phyloP scores from a whole-genome alignment of 2,888 invertebrate genomes.

The Chrysina gloriosa region DNA sequence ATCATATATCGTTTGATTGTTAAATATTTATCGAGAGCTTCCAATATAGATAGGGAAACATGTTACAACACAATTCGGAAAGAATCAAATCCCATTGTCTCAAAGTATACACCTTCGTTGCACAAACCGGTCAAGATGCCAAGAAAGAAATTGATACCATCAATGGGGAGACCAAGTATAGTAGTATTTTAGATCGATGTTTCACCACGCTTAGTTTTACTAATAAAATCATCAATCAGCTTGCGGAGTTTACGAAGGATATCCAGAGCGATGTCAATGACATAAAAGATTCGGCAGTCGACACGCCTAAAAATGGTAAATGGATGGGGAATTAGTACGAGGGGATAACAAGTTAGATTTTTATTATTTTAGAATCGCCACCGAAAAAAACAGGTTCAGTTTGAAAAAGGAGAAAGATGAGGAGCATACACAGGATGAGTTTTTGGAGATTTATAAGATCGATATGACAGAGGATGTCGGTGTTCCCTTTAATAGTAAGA shows the following conservation, averaged over 20 bases:
- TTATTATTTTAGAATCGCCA: background rate
- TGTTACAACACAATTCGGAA: background rate
- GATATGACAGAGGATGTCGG: conserved; percentile 20
- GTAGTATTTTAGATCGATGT: background rate
- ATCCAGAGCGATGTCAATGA: background rate
- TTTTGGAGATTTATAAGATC: conserved; percentile 31
- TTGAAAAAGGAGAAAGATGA: conserved; percentile 31
- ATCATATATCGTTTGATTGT: too few relatives aligned
- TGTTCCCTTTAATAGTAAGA: background rate
- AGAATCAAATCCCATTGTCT: conserved; percentile 13
- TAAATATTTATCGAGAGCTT: background rate
- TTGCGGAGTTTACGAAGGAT: background rate
- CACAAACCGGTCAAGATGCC: background rate
- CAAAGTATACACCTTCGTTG: background rate
- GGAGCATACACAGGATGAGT: conserved; percentile 31
- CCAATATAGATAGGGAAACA: background rate
- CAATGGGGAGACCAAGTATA: background rate
- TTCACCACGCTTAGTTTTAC: background rate
- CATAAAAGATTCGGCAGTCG: background rate
- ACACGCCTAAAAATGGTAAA: background rate
- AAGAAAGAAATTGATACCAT: background rate
- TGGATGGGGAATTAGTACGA: too few relatives aligned
- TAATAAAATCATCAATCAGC: background rate
- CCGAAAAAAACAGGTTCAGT: conserved; percentile 4
- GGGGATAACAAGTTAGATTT: too few relatives aligned